Base-by-base conservation (phyloP, 2,888 invertebrate genomes). In the Melinaea marsaeus region DNA sequence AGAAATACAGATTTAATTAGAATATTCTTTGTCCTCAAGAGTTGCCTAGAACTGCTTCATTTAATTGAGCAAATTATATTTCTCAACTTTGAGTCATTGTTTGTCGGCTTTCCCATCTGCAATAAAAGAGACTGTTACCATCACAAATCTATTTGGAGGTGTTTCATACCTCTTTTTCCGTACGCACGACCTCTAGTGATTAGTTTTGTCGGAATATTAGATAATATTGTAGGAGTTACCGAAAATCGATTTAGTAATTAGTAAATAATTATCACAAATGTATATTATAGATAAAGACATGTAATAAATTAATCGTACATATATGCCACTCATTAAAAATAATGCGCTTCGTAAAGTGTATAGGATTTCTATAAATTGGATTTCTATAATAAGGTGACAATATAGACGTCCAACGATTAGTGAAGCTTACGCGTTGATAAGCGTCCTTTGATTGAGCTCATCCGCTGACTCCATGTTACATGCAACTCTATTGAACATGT, bases 41-140 rank as follows among this genome's bases (percentile, higher is more conserved):
- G 98, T 97, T 62, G 95, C 94, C 84, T 98, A 98, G 65, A 98
- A 92, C 79, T 98, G 97, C 84, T 97, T 97, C 94, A 98, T 98
- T 90, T 98, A 98, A 80, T 95, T 96, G 73, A 98, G 91, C 70
- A 98, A 92, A 87, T 98, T 98, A 79, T 96, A 95, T 88, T 98
- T 98, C 88, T 98, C 98, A 13, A 96, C 95, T 88, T 97, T 97
- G 80, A 98, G 91, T 70, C 97, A 93, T 85, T 97, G 97, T 68
- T 97, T 93, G 85, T 98, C 98, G 66, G 95, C 94, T 84, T 97
- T 97, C 78, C 98, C 90, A 62, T 95, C 96, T 92, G 87, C 75
- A 80, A 82, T 63, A 68, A 68, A 68, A 63, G 57, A 46, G 46
- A 58, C 57, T 62, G 65, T 68, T 65, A 68, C 63, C 60, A 65